These are phyloP conservation scores for Linurgus olivaceus DNA, from an alignment of 2,797 vertebrate species.

Conservation along the genomic window DNA sequence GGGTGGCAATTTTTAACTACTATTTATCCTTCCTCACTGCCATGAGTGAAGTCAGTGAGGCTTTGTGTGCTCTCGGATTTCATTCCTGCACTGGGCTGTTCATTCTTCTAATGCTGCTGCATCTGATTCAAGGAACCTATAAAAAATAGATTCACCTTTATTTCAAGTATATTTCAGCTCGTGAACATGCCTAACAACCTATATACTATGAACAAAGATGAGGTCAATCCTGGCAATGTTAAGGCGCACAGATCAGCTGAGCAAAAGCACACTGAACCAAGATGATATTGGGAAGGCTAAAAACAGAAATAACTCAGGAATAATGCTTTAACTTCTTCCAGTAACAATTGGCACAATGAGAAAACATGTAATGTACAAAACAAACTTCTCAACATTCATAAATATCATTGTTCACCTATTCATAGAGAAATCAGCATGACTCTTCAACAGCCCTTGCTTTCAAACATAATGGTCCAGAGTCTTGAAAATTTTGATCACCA, in stretches of 20 bases:
- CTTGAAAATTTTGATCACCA: not conserved
- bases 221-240: not conserved
- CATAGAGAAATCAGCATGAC: not conserved
- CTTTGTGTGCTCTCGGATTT: not conserved
- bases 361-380: not conserved
- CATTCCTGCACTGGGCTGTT: not conserved
- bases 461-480: not conserved
- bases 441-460: not conserved
- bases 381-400: not conserved
- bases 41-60: not conserved
- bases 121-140: not conserved
- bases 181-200: not conserved
- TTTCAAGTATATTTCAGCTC: not conserved
- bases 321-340: not conserved
- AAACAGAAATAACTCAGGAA: not conserved
- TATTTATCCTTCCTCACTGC: not conserved
- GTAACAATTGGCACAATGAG: not conserved
- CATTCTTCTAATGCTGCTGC: not conserved
- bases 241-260: not conserved
- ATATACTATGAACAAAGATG: not conserved
- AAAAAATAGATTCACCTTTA: not conserved
- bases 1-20: not conserved
- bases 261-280: not conserved
- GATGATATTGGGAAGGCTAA: not conserved
- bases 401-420: not conserved